phyloP scores from a whole-genome alignment of 2,113 vertebrate species.

The Azemiops feae region DNA sequence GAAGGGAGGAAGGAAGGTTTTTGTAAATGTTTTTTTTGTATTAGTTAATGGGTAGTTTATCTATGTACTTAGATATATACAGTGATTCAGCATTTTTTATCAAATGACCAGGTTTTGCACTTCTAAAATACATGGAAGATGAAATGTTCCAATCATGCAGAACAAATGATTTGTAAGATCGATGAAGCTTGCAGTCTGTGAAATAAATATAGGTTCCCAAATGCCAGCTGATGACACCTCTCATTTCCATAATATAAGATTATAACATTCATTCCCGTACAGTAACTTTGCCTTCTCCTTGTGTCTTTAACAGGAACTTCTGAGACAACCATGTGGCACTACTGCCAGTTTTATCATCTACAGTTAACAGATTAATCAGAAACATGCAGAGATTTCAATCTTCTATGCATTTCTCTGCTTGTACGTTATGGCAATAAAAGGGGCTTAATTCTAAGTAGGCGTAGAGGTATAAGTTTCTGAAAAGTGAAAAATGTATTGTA shows the following conservation, averaged over 20 bases:
- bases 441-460: neutral
- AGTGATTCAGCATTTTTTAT: neutral
- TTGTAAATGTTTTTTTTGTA: neutral
- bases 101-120: neutral
- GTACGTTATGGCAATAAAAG: neutral
- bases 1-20: neutral
- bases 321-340: neutral
- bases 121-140: conserved; percentile 19
- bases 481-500: neutral
- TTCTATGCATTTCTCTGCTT: neutral
- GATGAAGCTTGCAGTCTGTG: conserved; percentile 43
- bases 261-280: conserved; percentile 45
- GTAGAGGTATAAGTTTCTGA: neutral
- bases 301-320: neutral
- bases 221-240: conserved; percentile 27
- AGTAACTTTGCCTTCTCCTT: conserved; percentile 25
- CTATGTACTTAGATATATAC: neutral
- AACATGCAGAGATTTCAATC: neutral
- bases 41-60: neutral
- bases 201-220: conserved; percentile 24
- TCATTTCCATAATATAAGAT: conserved; percentile 34
- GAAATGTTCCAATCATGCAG: conserved; percentile 21
- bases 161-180: conserved; percentile 48
- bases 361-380: neutral
- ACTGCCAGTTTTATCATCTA: neutral